Evolutionary conservation across 1,140 invertebrate species (phyloP), one percentile per base, ranked within the genome.

Genomic region (Drosophila nannoptera): DNA sequence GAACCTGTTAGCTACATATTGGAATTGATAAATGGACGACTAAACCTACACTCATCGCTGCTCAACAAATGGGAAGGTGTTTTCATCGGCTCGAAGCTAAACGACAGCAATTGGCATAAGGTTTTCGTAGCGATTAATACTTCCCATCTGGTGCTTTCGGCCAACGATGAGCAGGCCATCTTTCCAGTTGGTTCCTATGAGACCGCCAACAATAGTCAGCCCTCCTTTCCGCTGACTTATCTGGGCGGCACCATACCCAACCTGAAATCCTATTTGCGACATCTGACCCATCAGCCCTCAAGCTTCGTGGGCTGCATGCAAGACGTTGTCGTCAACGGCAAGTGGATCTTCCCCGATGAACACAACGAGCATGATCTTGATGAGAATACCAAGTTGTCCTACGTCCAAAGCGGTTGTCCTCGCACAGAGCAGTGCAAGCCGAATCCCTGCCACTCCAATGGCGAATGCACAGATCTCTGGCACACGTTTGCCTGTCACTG

Each of bases 291-390:
- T 73, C 93, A 93, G 4, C 93, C 94, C 0, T 92, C 94, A 31
- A 94, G 92, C 69, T 96, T 97, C 88, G 94, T 97, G 12, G 97
- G 97, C 4, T 99, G 97, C 89, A 94, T 97, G 88, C 94, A 97
- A 89, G 97, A 99, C 88, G 93, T 98, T 7, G 92, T 94, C 29
- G 94, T 98, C 31, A 97, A 98, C 89, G 93, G 93, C 4, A 93
- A 94, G 87, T 95, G 95, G 93, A 92, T 96, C 16, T 89, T 89
- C 33, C 89, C 89, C 5, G 80, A 89, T 11, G 83, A 87, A 14
- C 75, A 77, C 8, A 68, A 53, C 35, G 65, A 72, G 0, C 61
- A 70, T 40, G 67, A 62, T 2, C 49, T 72, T 5, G 78, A 84
- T 43, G 59, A 67, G 0, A 75, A 73, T 35, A 88, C 78, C 8